Base-by-base conservation (phyloP, 1,140 invertebrate species). In the Zaprionus camerounensis region DNA sequence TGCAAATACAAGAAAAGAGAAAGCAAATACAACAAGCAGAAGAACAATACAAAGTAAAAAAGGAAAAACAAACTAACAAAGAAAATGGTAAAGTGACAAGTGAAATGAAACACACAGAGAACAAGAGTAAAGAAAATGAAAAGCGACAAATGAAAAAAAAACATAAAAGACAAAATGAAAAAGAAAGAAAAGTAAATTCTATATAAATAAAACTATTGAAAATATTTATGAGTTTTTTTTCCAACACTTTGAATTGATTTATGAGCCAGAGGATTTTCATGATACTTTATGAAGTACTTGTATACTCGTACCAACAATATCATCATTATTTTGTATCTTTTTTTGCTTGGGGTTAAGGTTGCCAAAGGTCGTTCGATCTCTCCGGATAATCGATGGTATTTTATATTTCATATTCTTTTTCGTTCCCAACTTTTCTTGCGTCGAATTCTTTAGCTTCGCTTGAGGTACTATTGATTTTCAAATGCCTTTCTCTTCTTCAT, bases 111-210 rank as follows among this genome's bases (percentile, higher is more conserved):
- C 26, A 71, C 31, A 44, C 38, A 24, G 9, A 49, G 51, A 34
- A 55, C 15, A 72, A 71, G 95, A 94, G 95, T 94, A 95, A 94
- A 77, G 76, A 74, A 67, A 72, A 67, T 58, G 69, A 73, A 44
- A 76, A 67, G 34, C 38, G 58, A 68, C n/a, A 61, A 64, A 58
- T 31, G 28, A 59, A 56, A 28, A 44, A 58, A 66, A 71, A 58
- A 71, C 49, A 53, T 77, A 84, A 71, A 81, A 41, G 69, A 73
- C 58, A 82, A 65, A 51, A 80, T 71, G 44, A 79, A 78, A 95
- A 95, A 95, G 93, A 94, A 94, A 95, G 94, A 94, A 87, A 83
- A 67, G 66, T 85, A 90, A 90, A 90, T 85, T 88, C 81, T 85
- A 90, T 85, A 90, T 84, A 90, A 90, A 90, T 90, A 90, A 90